Percentiles rank a stretch among this genome's conserved stretches.
Evolutionary conservation across 2,113 vertebrate species (phyloP).

Genomic region (Prolemur simus): DNA sequence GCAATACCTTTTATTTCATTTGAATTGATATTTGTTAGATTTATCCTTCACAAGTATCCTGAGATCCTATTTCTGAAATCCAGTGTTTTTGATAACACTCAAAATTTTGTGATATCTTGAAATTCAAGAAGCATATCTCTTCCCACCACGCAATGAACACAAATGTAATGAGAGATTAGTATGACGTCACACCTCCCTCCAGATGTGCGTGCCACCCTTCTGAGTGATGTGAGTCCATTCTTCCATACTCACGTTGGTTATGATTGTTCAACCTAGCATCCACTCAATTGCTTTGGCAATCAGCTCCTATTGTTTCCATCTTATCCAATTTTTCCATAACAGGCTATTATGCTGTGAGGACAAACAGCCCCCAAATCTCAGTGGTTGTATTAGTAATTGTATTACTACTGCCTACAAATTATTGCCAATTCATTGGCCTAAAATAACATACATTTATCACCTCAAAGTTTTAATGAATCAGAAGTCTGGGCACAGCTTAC

Average conservation of each 20-base stretch:
- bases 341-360: neutral
- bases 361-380: neutral
- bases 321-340: neutral
- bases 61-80: conserved; percentile 27
- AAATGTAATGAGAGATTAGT: neutral
- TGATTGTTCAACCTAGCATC: neutral
- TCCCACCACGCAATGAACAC: neutral
- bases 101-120: neutral
- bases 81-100: neutral
- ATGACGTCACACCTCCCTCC: neutral
- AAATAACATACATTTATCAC: neutral
- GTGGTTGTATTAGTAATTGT: no score
- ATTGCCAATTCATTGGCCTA: neutral
- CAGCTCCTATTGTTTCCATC: neutral
- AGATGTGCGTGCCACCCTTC: neutral
- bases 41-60: neutral
- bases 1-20: neutral
- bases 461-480: neutral
- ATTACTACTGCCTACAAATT: neutral
- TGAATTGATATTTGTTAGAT: neutral
- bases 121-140: neutral
- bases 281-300: neutral
- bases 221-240: neutral
- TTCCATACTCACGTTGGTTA: neutral
- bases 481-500: neutral